phyloP scores from a whole-genome alignment of 1,140 invertebrate species.

The Nymphalis io region DNA sequence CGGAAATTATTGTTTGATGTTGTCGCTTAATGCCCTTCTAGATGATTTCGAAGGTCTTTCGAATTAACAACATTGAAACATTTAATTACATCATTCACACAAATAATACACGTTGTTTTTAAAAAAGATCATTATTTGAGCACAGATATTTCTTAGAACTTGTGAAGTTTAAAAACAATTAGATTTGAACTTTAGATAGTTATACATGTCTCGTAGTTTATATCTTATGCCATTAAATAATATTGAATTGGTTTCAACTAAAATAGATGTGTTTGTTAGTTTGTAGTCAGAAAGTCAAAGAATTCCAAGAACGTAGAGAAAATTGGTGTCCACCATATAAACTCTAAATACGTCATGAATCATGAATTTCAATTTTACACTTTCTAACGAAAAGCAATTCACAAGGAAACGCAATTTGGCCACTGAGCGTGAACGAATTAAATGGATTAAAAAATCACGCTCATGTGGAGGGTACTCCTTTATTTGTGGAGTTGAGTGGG shows the following conservation, averaged over 20 bases:
- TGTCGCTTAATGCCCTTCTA: slow-evolving; percentile 67
- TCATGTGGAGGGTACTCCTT: slow-evolving; percentile 41
- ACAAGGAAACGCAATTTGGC: slow-evolving; percentile 13
- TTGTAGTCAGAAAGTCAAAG: no score
- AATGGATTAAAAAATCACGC: slow-evolving; percentile 43
- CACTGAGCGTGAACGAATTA: slow-evolving; percentile 21
- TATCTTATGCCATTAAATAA: no score
- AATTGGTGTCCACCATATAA: no score
- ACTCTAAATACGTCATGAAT: background rate
- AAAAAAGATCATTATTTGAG: background rate
- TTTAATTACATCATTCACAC: slow-evolving; percentile 36
- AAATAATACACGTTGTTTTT: background rate
- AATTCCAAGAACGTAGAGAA: no score
- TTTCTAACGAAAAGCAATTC: background rate
- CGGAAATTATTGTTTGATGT: slow-evolving; percentile 80
- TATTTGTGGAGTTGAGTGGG: slow-evolving; percentile 51
- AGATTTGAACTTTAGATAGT: no score
- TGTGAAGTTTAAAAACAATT: no score
- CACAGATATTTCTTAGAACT: no score
- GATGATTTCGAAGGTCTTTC: slow-evolving; percentile 58
- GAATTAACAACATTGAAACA: slow-evolving; percentile 53
- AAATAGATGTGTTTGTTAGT: no score
- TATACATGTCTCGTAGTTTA: no score
- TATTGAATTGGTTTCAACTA: no score
- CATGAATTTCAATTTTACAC: background rate